Conservation (phyloP, 2,888 invertebrate species). For the Plusia festucae region DNA sequence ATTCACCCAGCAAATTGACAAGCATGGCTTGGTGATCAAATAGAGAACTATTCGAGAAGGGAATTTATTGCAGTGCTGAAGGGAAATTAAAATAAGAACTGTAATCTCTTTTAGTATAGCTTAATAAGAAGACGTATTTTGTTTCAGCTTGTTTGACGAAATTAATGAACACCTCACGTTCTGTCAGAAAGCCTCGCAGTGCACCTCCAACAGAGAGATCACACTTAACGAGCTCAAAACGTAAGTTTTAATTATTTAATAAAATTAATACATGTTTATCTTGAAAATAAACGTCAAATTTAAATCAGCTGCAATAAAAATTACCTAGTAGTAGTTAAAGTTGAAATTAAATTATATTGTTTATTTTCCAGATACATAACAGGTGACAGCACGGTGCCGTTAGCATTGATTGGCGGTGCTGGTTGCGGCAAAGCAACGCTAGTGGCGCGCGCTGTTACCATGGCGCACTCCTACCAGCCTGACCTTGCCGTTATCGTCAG, state of each 20-base stretch:
- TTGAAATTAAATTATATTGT: too few species aligned
- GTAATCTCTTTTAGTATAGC: too few species aligned
- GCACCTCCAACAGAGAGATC: conserved; percentile 92
- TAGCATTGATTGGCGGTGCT: conserved; percentile 93
- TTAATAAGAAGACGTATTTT: conserved; percentile 1
- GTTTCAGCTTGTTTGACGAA: conserved; percentile 90
- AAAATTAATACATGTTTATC: too few species aligned
- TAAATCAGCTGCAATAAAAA: too few species aligned
- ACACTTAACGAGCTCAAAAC: conserved; percentile 91
- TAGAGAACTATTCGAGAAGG: too few species aligned
- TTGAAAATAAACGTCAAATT: too few species aligned
- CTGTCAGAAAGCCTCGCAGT: conserved; percentile 92
- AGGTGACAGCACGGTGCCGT: conserved; percentile 90
- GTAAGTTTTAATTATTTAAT: conserved; percentile 76
- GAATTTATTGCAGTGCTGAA: too few species aligned
- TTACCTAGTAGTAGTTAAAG: too few species aligned
- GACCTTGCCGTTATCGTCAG: conserved; percentile 89
- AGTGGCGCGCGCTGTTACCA: conserved; percentile 92
- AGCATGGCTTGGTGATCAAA: too few species aligned
- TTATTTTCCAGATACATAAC: conserved; percentile 89
- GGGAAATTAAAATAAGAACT: too few species aligned
- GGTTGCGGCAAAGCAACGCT: conserved; percentile 96
- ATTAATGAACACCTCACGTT: conserved; percentile 92
- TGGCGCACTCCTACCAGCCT: conserved; percentile 90
- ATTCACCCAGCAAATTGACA: too few species aligned